Conservation (phyloP, 2,888 invertebrate genomes). For the Thereva unica region DNA sequence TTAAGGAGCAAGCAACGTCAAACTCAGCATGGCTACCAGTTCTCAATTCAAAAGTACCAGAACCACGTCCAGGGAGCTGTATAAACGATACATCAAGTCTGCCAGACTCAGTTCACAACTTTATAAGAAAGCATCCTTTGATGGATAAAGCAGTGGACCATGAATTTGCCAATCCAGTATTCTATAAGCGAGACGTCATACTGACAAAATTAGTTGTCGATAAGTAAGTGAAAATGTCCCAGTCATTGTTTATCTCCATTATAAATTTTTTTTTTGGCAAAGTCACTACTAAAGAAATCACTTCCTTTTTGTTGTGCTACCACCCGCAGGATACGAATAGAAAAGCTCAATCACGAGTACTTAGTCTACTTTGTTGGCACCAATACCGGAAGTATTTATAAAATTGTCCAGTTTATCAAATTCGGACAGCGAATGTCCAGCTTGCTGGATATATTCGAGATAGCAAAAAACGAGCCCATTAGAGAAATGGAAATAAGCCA, state of each 20-base stretch:
- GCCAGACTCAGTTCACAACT: slow-evolving; percentile 92
- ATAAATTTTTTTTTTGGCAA: slow-evolving; percentile 2
- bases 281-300: neutral
- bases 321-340: slow-evolving; percentile 55
- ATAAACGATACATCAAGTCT: slow-evolving; percentile 90
- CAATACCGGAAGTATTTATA: slow-evolving; percentile 83
- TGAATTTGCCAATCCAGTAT: slow-evolving; percentile 90
- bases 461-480: slow-evolving; percentile 86
- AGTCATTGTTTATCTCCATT: neutral
- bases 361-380: slow-evolving; percentile 92
- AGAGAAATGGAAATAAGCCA: slow-evolving; percentile 86
- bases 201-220: slow-evolving; percentile 92
- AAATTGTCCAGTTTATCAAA: slow-evolving; percentile 87
- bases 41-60: slow-evolving; percentile 85
- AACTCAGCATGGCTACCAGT: slow-evolving; percentile 96
- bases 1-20: slow-evolving; percentile 93
- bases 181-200: slow-evolving; percentile 88
- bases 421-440: slow-evolving; percentile 83
- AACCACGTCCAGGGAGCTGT: slow-evolving; percentile 92
- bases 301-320: slow-evolving; percentile 6
- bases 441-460: slow-evolving; percentile 87
- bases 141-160: slow-evolving; percentile 97
- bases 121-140: slow-evolving; percentile 94
- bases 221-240: slow-evolving; percentile 58
- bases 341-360: slow-evolving; percentile 67